Evolutionary conservation across 2,888 invertebrate genomes (phyloP).

Genomic region (Chorisops tibialis): DNA sequence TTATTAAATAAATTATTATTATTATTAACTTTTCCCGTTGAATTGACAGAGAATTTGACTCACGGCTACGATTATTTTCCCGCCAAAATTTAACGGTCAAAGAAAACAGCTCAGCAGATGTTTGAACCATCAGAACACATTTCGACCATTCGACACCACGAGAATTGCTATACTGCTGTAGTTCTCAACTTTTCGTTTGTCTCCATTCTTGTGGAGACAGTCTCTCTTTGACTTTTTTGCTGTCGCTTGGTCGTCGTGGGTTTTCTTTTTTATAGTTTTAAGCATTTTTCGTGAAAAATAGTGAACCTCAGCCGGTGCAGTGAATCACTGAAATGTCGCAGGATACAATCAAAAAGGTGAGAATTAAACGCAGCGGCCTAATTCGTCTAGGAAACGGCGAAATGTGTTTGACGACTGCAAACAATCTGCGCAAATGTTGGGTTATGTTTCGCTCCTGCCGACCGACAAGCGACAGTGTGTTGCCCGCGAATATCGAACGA

Average conservation of each 20-base stretch:
- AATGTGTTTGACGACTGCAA: neutral
- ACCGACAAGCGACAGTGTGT: constrained; percentile 1
- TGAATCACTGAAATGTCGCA: constrained; percentile 42
- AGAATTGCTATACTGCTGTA: too few species aligned
- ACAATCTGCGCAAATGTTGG: constrained; percentile 25
- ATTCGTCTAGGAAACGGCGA: neutral
- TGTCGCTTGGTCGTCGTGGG: neutral
- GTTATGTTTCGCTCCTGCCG: constrained; percentile 36
- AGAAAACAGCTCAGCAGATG: too few species aligned
- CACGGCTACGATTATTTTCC: too few species aligned
- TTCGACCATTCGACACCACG: neutral
- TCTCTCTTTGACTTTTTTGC: constrained; percentile 9
- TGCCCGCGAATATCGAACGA: neutral
- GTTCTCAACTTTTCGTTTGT: neutral
- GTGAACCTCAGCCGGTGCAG: neutral
- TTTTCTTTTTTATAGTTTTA: neutral
- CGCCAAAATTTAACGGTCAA: too few species aligned
- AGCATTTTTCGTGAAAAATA: neutral
- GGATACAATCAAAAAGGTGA: constrained; percentile 46
- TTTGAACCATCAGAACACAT: too few species aligned
- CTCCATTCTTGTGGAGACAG: too few species aligned
- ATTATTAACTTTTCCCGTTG: too few species aligned
- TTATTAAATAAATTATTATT: too few species aligned
- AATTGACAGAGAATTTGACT: too few species aligned
- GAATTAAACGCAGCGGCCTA: neutral